Evolutionary conservation across 2,888 invertebrate species (phyloP), one percentile per base, ranked within the genome.

Genomic region (Schizotus pectinicornis): DNA sequence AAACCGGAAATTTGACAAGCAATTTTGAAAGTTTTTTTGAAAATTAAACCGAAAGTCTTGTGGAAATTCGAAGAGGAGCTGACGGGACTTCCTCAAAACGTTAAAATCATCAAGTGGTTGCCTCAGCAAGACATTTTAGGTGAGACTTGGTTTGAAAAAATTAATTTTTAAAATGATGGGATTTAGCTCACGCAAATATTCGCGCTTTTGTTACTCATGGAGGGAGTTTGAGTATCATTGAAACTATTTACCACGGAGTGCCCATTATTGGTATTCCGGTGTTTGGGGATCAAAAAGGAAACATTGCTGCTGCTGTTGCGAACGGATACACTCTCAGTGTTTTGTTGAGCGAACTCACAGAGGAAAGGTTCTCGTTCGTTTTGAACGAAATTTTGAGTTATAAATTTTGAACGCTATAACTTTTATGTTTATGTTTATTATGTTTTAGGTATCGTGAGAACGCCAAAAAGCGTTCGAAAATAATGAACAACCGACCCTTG

Each of bases 161-260:
- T 22, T 22, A 22, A 22, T 11, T 35, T 56, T 60, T 13, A 5
- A 2, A 42, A 42, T 6, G 41, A 41, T 41, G 31, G 22, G n/a
- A n/a, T 46, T 34, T 49, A 83, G 83, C 81, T 6, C 85, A 86
- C 72, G 77, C 78, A 1, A 84, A 84, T 47, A 79, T 84, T 0
- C 80, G 79, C 56, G 70, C 83, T 0, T 85, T 86, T 62, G 82
- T 87, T 58, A 84, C 84, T 8, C 83, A 85, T 67, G 86, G 85
- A 30, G 86, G 86, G 0, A 76, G 84, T 45, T 79, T 86, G 65
- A 84, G 85, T 61, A 78, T 82, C 8, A 82, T 83, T 59, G 86
- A 86, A 71, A 80, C 85, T 0, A 78, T 83, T 11, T 77, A 80
- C 56, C 80, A 79, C 48, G 79, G 78, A 11, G 81, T 80, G 36